Evolutionary conservation across 2,797 vertebrate genomes (phyloP), one percentile per base, ranked within the genome.

Genomic region (Labroides dimidiatus): DNA sequence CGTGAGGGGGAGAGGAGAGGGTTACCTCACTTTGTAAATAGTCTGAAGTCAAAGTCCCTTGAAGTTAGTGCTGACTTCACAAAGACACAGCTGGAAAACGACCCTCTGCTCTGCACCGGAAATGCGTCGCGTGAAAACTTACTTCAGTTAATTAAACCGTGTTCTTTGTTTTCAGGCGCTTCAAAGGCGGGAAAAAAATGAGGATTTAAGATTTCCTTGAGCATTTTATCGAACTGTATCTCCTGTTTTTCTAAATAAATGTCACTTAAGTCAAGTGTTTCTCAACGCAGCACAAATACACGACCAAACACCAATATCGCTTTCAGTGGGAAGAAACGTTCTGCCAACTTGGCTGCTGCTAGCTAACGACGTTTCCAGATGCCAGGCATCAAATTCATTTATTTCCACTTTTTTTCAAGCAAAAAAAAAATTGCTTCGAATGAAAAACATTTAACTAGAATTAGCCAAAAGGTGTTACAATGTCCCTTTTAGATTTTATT

Each of bases 311-410:
- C 55, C 53, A 58, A 20, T 54, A 49, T 63, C 44, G 1, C 70
- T 61, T 55, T 76, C 75, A 67, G 36, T 37, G 60, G 68, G 69
- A 81, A 56, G 54, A 44, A 67, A 80, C 70, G 33, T 48, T 58
- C 56, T 53, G 81, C 79, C 69, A 73, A 54, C 78, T 81, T 70
- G 78, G 75, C 78, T 72, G 68, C 72, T 72, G 72, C n/a, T 5
- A 0, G 61, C 49, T 90, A 77, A 91, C 86, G 63, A 64, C 82
- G 82, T 91, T 91, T 85, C 89, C 90, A 93, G 88, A 76, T 55
- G 14, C 41, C 41, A 30, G 55, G 44, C 84, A 49, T 49, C 60
- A 68, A 54, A 52, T 52, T 52, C 59, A 69, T 37, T 6, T 33
- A 47, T 71, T 21, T 33, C 37, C 24, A 44, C 8, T 61, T 20